Evolutionary conservation across 1,140 invertebrate species (phyloP).

Genomic region (Drosophila pandora): DNA sequence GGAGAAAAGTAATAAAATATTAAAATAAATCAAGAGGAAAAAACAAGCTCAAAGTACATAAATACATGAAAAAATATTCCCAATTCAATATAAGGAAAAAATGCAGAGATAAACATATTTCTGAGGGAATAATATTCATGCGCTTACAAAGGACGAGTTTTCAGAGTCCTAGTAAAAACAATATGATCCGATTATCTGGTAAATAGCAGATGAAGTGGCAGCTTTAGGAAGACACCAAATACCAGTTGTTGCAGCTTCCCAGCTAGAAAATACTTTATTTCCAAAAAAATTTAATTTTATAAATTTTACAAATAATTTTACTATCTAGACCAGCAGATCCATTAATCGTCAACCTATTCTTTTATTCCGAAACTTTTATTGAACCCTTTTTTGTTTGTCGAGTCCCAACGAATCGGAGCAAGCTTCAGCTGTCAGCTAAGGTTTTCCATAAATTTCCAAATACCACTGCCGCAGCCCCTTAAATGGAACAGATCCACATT

Average conservation of each 20-base stretch:
- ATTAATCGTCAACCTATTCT: background rate
- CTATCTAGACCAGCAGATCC: background rate
- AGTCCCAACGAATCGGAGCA: constrained; percentile 27
- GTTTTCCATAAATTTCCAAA: constrained; percentile 40
- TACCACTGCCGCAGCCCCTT: background rate
- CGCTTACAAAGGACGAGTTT: constrained; percentile 8
- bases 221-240: too few species aligned
- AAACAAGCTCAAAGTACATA: constrained; percentile 4
- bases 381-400: constrained; percentile 11
- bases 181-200: constrained; percentile 28
- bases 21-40: constrained; percentile 47
- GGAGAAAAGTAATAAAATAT: constrained; percentile 46
- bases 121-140: constrained; percentile 19
- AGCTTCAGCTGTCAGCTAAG: constrained; percentile 37
- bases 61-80: background rate
- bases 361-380: constrained; percentile 26
- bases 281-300: background rate
- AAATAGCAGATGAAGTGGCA: background rate
- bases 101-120: constrained; percentile 20
- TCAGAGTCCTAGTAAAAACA: constrained; percentile 9
- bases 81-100: constrained; percentile 6
- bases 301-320: background rate
- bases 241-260: too few species aligned
- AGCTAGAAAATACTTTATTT: too few species aligned
- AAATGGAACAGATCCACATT: background rate